These are phyloP conservation scores for Pangasius mekongensis DNA, from an alignment of 2,797 vertebrate species.

Conservation along the genomic window DNA sequence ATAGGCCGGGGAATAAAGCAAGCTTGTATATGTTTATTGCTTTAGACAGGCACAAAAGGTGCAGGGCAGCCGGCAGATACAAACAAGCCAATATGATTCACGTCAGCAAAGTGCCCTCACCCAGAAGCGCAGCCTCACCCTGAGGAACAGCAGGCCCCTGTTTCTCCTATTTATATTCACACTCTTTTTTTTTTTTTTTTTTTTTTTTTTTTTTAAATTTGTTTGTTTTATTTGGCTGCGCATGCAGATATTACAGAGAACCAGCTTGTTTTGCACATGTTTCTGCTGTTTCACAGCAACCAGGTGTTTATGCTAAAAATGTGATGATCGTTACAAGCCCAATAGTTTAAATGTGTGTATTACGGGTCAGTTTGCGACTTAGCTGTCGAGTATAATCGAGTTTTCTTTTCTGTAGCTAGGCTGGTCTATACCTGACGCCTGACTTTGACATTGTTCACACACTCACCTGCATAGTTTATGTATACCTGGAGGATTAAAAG, in stretches of 20 bases:
- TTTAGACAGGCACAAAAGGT: constrained; percentile 71
- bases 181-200: neutral
- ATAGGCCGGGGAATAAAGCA: constrained; percentile 71
- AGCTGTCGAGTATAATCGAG: neutral
- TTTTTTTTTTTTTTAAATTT: neutral
- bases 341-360: neutral
- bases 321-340: neutral
- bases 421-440: neutral
- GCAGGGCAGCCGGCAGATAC: constrained; percentile 61
- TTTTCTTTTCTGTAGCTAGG: neutral
- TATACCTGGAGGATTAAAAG: neutral
- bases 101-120: constrained; percentile 55
- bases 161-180: constrained; percentile 21
- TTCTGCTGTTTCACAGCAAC: neutral
- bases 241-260: neutral
- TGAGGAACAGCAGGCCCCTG: neutral
- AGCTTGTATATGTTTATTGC: constrained; percentile 74
- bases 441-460: neutral
- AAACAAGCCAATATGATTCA: constrained; percentile 72
- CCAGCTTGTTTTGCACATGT: neutral
- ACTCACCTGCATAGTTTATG: neutral
- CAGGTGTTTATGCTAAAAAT: neutral
- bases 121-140: neutral
- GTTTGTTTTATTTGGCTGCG: neutral
- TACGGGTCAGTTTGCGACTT: neutral